Evolutionary conservation across 2,888 invertebrate genomes (phyloP).

Genomic region (Piscicola geometra): DNA sequence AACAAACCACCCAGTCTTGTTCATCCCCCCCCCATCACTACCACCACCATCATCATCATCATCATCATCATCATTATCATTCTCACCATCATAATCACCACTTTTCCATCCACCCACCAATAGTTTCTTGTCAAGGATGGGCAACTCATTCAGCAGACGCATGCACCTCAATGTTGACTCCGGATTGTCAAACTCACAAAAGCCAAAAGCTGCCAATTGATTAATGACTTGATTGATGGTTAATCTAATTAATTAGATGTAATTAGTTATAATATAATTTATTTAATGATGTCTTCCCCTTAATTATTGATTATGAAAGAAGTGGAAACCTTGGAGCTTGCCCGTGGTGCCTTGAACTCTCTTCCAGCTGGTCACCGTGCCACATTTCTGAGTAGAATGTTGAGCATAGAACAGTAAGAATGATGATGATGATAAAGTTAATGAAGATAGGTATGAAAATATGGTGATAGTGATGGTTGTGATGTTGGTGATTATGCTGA

Average conservation of each 20-base stretch:
- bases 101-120: constrained; percentile 63
- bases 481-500: no score
- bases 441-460: no score
- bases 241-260: no score
- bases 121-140: constrained; percentile 84
- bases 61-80: not conserved
- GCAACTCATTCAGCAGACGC: constrained; percentile 78
- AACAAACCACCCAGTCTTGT: no score
- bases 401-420: no score
- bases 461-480: not conserved
- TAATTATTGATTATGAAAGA: no score
- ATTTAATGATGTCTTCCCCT: no score
- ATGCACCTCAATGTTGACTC: constrained; percentile 92
- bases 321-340: constrained; percentile 62
- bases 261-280: no score
- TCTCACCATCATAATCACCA: not conserved
- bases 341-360: constrained; percentile 74
- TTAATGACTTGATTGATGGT: no score
- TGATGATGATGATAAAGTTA: no score
- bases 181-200: constrained; percentile 92
- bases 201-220: constrained; percentile 73
- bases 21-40: not conserved
- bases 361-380: constrained; percentile 92
- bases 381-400: constrained; percentile 79
- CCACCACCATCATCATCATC: not conserved